A percentile compares a stretch with the other conserved stretches of the same genome.
Conservation (phyloP, 2,113 vertebrate genomes). For the Dasyprocta punctata region DNA sequence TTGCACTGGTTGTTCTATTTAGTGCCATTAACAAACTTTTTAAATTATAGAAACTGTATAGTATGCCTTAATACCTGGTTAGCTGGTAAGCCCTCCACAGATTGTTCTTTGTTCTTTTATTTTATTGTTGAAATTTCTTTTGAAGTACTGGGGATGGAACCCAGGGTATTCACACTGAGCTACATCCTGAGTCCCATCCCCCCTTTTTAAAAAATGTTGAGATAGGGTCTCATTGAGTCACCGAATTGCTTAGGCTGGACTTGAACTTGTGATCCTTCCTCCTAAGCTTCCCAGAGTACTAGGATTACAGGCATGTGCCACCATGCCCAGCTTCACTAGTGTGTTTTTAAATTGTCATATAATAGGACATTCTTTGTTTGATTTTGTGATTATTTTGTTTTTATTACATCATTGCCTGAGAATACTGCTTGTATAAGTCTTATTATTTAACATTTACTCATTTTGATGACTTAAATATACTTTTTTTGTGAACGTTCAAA, state of each 20-base stretch:
- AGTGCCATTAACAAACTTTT: neutral
- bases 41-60: neutral
- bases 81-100: neutral
- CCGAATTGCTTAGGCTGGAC: too few relatives aligned
- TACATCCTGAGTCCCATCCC: neutral
- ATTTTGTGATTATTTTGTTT: constrained; percentile 3
- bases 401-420: neutral
- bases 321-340: neutral
- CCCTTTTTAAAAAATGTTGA: too few relatives aligned
- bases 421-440: neutral
- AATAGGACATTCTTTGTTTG: neutral
- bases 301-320: neutral
- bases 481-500: neutral
- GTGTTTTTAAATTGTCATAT: neutral
- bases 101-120: neutral
- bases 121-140: neutral
- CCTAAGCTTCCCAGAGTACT: neutral
- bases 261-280: too few relatives aligned
- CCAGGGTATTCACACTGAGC: neutral
- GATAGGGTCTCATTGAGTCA: too few relatives aligned
- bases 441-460: neutral
- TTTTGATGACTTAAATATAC: neutral
- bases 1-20: neutral
- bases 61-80: neutral
- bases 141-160: neutral